These are phyloP conservation scores for Heliconius melpomene DNA, from an alignment of 1,140 invertebrate genomes.

Conservation along the genomic window DNA sequence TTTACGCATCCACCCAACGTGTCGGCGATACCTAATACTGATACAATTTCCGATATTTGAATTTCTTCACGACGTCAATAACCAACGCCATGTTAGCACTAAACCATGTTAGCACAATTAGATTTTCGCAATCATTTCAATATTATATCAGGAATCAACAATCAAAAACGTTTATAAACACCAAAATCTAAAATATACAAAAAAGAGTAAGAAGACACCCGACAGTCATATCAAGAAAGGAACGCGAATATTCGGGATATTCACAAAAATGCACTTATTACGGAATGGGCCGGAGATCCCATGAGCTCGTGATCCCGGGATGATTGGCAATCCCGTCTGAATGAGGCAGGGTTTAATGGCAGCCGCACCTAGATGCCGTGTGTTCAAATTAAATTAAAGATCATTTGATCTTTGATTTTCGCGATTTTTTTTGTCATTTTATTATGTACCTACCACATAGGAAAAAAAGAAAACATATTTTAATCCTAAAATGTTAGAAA, in stretches of 20 bases:
- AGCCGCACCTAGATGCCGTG: constrained; percentile 43
- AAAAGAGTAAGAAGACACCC: not conserved
- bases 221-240: constrained; percentile 3
- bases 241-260: constrained; percentile 28
- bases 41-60: too few relatives aligned
- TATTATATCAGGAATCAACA: too few relatives aligned
- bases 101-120: too few relatives aligned
- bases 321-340: constrained; percentile 63
- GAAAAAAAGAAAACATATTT: too few relatives aligned
- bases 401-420: not conserved
- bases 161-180: not conserved
- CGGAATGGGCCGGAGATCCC: constrained; percentile 36
- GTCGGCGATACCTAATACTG: too few relatives aligned
- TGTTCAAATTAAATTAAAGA: constrained; percentile 17
- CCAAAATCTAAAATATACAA: not conserved
- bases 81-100: too few relatives aligned
- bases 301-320: constrained; percentile 59
- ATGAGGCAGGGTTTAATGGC: constrained; percentile 55
- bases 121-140: too few relatives aligned
- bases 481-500: too few relatives aligned
- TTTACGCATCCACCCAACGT: too few relatives aligned
- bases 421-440: too few relatives aligned
- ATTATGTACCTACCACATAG: too few relatives aligned
- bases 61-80: too few relatives aligned
- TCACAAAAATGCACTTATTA: constrained; percentile 64